Evolutionary conservation across 2,113 vertebrate species (phyloP).

Genomic region (Boulengeromyrus knoepffleri): DNA sequence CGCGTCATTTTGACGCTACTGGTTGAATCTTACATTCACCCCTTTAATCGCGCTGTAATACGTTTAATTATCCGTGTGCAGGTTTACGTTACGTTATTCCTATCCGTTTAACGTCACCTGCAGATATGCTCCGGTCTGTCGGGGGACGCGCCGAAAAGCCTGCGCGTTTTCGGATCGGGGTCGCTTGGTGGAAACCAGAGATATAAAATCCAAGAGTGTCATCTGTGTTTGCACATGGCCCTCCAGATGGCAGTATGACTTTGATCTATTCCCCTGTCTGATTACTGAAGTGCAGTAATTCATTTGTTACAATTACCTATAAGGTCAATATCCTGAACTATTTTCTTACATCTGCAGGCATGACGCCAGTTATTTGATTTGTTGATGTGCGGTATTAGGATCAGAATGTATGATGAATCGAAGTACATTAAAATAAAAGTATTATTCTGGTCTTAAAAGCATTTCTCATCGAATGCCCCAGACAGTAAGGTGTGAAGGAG

Average conservation of each 20-base stretch:
- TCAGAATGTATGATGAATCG: background rate
- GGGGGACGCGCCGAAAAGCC: background rate
- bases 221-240: background rate
- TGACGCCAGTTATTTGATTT: background rate
- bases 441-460: background rate
- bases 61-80: background rate
- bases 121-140: background rate
- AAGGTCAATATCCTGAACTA: background rate
- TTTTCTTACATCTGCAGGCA: background rate
- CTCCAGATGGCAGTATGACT: background rate
- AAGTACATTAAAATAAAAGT: background rate
- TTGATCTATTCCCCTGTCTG: background rate
- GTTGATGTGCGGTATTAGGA: background rate
- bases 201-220: background rate
- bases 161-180: background rate
- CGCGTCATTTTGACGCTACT: background rate
- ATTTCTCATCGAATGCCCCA: background rate
- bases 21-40: background rate
- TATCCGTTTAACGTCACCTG: background rate
- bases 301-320: background rate
- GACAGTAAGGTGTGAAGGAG: background rate
- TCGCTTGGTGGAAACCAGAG: background rate
- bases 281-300: background rate
- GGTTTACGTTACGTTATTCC: background rate
- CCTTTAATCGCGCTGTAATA: background rate